Base-by-base conservation (phyloP, 2,888 invertebrate genomes). In the Tenthredo mesomela region DNA sequence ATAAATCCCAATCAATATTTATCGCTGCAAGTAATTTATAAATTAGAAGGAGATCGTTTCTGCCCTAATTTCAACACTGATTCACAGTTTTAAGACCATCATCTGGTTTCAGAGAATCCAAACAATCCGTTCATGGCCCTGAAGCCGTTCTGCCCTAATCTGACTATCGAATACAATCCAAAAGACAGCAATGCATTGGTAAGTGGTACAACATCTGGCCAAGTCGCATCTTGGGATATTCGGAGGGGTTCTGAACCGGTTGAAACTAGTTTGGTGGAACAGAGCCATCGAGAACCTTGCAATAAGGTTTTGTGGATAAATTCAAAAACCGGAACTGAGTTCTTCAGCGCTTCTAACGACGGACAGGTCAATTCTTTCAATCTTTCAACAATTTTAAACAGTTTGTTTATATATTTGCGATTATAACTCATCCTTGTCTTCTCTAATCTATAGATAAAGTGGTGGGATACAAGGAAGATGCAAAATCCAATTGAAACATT, bases 241-340 rank as follows among this genome's bases (percentile, higher is more conserved):
- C 95, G 99, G 15, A 96, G 97, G 92, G 97, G 98, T 15, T 95
- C 96, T 21, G 96, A 96, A 89, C 97, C 98, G 0, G 96, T 96
- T 0, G 97, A 97, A 88, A 94, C 96, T 85, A 97, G 97, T 88
- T 95, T 96, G 2, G 95, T 97, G 2, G 97, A 98, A 91, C 95
- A 96, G 85, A 97, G 98, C 85, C 99, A 99, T 92, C 94, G 96
- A 82, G 99, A 99, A 93, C 96, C 98, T 0, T 98, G 98, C 0
- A 96, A 97, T 89, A 97, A 97, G 88, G 96, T 98, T 10, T 94
- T 98, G 0, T 99, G 99, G 97, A 97, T 98, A 84, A 97, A 98
- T 91, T 98, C 98, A 0, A 99, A 99, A 94, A 97, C 97, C 50
- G 98, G 98, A 9, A 97, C 97, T 0, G 99, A 99, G 92, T 98